Percentiles rank a stretch among this genome's conserved stretches.
phyloP scores from a whole-genome alignment of 2,888 invertebrate species.

The Anoplius nigerrimus region DNA sequence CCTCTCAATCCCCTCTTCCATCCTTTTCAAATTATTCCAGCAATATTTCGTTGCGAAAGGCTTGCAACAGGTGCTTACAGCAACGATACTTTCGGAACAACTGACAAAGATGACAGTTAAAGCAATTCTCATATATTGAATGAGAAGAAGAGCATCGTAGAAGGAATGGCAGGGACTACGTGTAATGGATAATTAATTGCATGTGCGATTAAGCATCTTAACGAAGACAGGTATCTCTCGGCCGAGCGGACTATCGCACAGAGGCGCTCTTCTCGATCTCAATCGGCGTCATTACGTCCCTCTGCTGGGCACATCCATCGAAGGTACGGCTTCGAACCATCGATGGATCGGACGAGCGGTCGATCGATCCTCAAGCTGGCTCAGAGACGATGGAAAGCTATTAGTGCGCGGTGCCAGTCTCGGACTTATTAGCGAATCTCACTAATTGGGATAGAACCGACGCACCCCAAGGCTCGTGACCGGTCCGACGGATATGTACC shows the following conservation, averaged over 20 bases:
- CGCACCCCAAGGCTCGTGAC: neutral
- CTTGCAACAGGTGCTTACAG: no score
- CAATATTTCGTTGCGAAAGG: no score
- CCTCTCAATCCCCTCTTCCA: no score
- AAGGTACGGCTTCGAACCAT: conserved; percentile 10
- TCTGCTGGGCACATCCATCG: conserved; percentile 31
- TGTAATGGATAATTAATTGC: neutral
- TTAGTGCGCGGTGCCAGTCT: conserved; percentile 42
- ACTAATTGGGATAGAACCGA: conserved; percentile 10
- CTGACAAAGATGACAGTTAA: no score
- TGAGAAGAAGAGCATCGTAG: neutral
- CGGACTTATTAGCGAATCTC: conserved; percentile 18
- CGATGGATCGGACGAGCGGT: conserved; percentile 26
- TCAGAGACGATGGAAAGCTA: conserved; percentile 45
- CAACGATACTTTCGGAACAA: no score
- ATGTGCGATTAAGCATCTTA: conserved; percentile 28
- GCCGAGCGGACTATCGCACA: neutral
- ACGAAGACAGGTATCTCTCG: conserved; percentile 24
- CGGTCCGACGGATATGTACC: neutral
- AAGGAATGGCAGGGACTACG: neutral
- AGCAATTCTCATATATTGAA: no score
- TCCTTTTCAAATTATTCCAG: no score
- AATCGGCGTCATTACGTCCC: conserved; percentile 51
- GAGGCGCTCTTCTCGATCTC: conserved; percentile 41
- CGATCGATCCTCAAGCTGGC: conserved; percentile 40